Base-by-base conservation (phyloP, 2,888 invertebrate species). In the Oxystoma pomonae region DNA sequence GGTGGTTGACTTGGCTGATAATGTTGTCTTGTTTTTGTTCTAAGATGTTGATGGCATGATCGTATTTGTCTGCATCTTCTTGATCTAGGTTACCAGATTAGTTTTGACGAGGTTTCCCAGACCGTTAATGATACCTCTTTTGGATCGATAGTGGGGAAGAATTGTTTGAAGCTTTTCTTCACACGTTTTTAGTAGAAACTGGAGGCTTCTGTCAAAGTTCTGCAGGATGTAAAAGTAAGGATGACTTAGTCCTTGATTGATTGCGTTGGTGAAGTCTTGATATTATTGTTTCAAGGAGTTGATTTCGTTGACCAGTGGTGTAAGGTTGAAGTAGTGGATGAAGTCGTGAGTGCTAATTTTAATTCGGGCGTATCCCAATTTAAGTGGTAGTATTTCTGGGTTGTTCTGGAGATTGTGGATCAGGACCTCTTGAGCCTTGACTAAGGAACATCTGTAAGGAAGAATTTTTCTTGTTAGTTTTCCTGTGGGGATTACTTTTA, bases 51-150 rank as follows among this genome's bases (percentile, higher is more conserved):
- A 63, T 63, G 1, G 59, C 59, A 18, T 55, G 19, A 51, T 63
- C 50, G 49, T 63, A 63, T 55, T 55, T 56, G 16, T 57, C 49
- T 2, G 63, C 63, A 52, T 63, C 60, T 18, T 57, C 21, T 53
- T 63, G 63, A 20, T 63, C 60, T 12, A 63, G 49, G 19, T 63
- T 63, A 57, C 35, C 63, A 1, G 63, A 59, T 53, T 59, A 22
- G 17, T 20, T 59, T 63, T 63, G n/a, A 58, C 16, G 35, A 63
- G 20, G 17, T 22, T 52, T 16, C 63, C 58, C 16, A 57, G 19
- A 12, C 35, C 57, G 19, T 63, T 63, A 7, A 63, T n/a, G 22
- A 63, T 51, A 18, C 60, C 63, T 57, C 57, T 20, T 51, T 57
- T 63, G 35, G 16, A 18, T 22, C 51, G 22, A 1, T 20, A 18